Conservation (phyloP, 2,797 vertebrate species). For the Rhynchonycteris naso region DNA sequence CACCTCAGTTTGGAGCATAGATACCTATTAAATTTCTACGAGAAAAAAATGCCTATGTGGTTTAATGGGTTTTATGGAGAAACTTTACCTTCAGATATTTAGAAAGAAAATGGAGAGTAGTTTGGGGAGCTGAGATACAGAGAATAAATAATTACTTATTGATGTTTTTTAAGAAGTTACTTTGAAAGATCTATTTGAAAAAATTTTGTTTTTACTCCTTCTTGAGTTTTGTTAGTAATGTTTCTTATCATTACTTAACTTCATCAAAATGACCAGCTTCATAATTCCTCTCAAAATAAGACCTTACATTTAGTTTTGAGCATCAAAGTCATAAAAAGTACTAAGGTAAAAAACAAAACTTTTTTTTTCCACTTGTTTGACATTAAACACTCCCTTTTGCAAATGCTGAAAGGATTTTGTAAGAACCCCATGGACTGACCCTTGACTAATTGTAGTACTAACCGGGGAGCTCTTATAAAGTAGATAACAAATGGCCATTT, state of each 20-base stretch:
- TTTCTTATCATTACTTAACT: neutral
- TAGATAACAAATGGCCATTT: constrained; percentile 66
- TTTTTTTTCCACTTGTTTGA: constrained; percentile 44
- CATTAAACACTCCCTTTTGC: constrained; percentile 23
- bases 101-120: neutral
- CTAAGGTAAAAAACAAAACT: constrained; percentile 33
- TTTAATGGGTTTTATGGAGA: neutral
- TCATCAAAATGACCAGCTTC: neutral
- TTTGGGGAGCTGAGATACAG: neutral
- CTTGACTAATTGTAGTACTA: constrained; percentile 68
- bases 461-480: constrained; percentile 58
- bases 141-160: neutral
- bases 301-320: constrained; percentile 29
- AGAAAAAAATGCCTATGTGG: neutral
- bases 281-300: neutral
- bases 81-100: neutral
- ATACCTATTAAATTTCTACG: neutral
- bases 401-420: constrained; percentile 67
- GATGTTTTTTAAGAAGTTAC: neutral
- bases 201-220: neutral
- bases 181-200: neutral
- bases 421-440: constrained; percentile 64
- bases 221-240: neutral
- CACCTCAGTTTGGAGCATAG: neutral
- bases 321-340: neutral